Evolutionary conservation across 2,797 vertebrate species (phyloP).

Genomic region (Tangara arthus): DNA sequence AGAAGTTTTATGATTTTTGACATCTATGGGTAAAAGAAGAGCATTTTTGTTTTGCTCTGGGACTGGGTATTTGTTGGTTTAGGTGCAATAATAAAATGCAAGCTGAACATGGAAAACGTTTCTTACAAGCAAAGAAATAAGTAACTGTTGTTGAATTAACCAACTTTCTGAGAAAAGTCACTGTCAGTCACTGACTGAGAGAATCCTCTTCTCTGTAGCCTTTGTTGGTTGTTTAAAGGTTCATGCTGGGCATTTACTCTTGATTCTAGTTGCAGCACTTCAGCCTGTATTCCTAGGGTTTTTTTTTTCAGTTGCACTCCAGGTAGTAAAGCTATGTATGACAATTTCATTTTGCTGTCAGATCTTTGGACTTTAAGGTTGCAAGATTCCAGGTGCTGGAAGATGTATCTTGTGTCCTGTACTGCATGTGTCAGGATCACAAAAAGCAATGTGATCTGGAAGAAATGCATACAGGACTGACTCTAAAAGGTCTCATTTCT

Average conservation of each 20-base stretch:
- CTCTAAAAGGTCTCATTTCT: background rate
- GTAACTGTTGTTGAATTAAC: background rate
- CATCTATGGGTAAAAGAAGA: background rate
- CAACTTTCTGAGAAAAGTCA: background rate
- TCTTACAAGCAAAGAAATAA: background rate
- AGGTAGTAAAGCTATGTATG: background rate
- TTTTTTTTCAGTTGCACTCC: background rate
- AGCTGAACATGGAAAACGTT: background rate
- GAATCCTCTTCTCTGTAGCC: background rate
- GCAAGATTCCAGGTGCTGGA: background rate
- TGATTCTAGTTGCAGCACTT: background rate
- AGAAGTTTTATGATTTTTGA: background rate
- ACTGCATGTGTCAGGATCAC: background rate
- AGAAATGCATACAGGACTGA: background rate
- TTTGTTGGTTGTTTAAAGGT: background rate
- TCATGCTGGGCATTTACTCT: slow-evolving; percentile 22
- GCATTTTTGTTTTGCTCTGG: fast-evolving
- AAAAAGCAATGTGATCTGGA: background rate
- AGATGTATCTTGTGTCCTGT: background rate
- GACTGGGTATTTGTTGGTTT: background rate
- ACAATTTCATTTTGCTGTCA: slow-evolving; percentile 16
- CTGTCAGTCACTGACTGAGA: background rate
- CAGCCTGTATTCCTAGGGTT: background rate
- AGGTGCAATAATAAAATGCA: background rate
- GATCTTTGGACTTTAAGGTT: background rate